Percentiles rank a stretch among this genome's conserved stretches.
Evolutionary conservation across 1,140 invertebrate species (phyloP).

Genomic region (Cherax quadricarinatus): DNA sequence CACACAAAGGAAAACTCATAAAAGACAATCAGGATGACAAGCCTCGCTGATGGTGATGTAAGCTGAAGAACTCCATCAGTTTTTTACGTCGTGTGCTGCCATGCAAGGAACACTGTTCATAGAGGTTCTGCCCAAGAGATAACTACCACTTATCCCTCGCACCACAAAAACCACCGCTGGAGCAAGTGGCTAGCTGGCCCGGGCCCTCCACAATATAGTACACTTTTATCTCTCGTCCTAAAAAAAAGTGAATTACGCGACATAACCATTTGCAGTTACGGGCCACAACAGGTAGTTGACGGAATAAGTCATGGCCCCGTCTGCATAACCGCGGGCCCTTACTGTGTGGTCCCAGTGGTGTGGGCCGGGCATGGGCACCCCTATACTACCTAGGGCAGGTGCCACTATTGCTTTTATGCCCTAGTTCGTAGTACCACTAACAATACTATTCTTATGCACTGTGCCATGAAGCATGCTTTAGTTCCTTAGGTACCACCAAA

Average conservation of each 20-base stretch:
- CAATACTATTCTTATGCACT: too few species aligned
- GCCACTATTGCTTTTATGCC: too few species aligned
- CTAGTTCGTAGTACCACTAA: too few species aligned
- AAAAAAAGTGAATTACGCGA: constrained; percentile 15
- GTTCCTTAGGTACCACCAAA: background rate
- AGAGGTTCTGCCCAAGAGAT: background rate
- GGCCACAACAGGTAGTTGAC: constrained; percentile 4
- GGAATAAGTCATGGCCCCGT: background rate
- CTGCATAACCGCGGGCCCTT: background rate
- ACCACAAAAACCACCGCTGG: background rate
- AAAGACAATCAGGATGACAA: too few species aligned
- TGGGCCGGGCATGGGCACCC: too few species aligned
- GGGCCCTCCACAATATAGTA: background rate
- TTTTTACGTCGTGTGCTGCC: background rate
- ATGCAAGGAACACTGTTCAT: background rate
- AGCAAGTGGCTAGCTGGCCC: background rate
- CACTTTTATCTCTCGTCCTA: background rate
- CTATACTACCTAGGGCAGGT: too few species aligned
- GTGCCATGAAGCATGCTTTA: background rate
- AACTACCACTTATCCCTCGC: background rate
- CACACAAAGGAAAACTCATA: too few species aligned
- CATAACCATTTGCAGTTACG: constrained; percentile 15
- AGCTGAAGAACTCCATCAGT: background rate
- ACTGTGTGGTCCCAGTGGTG: background rate
- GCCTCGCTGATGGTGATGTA: too few species aligned